Conservation (phyloP, 1,140 invertebrate species). For the Drosophila pseudoananassae region DNA sequence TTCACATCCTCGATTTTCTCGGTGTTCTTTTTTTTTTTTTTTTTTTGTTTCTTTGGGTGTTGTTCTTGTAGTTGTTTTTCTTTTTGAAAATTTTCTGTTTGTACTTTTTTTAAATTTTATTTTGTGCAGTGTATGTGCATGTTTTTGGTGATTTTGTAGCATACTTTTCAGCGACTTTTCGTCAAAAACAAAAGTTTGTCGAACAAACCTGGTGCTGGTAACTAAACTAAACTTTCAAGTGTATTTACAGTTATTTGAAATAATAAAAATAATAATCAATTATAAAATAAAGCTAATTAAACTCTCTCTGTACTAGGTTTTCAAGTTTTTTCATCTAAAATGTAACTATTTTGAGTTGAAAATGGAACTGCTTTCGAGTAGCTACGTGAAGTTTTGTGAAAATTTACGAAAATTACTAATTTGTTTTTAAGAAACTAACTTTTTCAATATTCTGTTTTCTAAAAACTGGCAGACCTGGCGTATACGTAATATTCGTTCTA, state of each 20-base stretch:
- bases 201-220: not conserved
- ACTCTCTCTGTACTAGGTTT: not conserved
- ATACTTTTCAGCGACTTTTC: slow-evolving; percentile 25
- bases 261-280: not conserved
- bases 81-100: slow-evolving; percentile 31
- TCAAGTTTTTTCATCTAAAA: not conserved
- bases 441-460: no score
- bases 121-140: slow-evolving; percentile 14
- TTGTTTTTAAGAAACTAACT: no score
- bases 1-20: slow-evolving; percentile 17
- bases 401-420: no score
- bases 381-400: no score
- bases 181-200: slow-evolving; percentile 29
- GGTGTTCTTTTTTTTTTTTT: slow-evolving; percentile 22
- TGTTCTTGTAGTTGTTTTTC: slow-evolving; percentile 20
- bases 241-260: not conserved
- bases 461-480: not conserved
- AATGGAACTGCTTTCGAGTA: no score
- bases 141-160: slow-evolving; percentile 4
- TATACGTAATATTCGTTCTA: not conserved
- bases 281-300: not conserved
- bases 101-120: not conserved
- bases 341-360: not conserved
- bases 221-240: not conserved
- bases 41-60: slow-evolving; percentile 15